Evolutionary conservation across 1,140 invertebrate genomes (phyloP), one percentile per base, ranked within the genome.

Genomic region (Tribolium castaneum): DNA sequence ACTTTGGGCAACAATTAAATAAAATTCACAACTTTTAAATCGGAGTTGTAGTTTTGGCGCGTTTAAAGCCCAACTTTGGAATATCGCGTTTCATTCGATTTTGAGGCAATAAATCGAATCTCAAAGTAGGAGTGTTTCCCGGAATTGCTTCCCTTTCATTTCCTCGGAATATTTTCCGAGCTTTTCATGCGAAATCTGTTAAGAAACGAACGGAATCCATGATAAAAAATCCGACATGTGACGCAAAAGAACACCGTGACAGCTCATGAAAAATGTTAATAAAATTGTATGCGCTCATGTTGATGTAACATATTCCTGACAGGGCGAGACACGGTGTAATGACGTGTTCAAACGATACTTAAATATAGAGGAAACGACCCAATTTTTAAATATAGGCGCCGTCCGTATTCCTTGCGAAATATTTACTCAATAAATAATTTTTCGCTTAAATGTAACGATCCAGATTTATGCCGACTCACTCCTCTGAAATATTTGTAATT

Each of bases 341-440:
- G 54, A 59, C 22, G 54, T 59, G 16, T 25, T 22, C 9, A n/a
- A 25, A 9, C 54, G 19, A 12, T 59, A 19, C 54, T 22, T 59
- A 59, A 59, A 59, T 25, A 59, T 59, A 6, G 54, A 59, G 54
- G 54, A 59, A 59, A 59, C 54, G 54, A 59, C 54, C 54, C 54
- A 59, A 22, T 59, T 59, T 59, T 30, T 19, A 59, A 59, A 59
- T 45, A 59, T 25, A 59, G 54, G 13, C 54, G 13, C 5, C 25
- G 13, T 30, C 25, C 5, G 25, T 30, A 30, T 30, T 30, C 25
- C 25, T 45, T 45, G 39, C 39, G 39, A 45, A 45, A 45, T 45
- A 45, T 45, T 45, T 45, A 45, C n/a, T 45, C 39, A 45, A 45
- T 45, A 45, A 45, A 45, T 39, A 39, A 1, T 39, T 3, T 1